phyloP scores from a whole-genome alignment of 2,888 invertebrate genomes.

The Patella pellucida region DNA sequence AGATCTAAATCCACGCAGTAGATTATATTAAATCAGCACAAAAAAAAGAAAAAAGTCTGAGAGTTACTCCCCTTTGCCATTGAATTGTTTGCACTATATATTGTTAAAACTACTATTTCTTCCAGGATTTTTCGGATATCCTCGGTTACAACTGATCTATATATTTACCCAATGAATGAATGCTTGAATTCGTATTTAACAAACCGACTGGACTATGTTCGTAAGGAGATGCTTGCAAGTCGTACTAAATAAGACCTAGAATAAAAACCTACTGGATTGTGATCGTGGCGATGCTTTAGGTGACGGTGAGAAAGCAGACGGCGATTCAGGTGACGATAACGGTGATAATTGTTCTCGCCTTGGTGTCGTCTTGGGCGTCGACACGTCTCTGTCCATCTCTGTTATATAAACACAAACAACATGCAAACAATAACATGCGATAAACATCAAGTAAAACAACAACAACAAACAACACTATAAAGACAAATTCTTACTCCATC shows the following conservation, averaged over 20 bases:
- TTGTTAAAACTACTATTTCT: too few relatives aligned
- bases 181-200: too few relatives aligned
- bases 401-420: neutral
- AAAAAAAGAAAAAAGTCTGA: too few relatives aligned
- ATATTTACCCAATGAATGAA: too few relatives aligned
- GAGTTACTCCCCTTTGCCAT: too few relatives aligned
- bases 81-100: too few relatives aligned
- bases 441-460: neutral
- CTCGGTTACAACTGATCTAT: too few relatives aligned
- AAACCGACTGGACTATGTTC: neutral
- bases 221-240: neutral
- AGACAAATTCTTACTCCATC: too few relatives aligned
- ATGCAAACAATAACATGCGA: constrained; percentile 9
- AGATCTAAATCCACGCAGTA: too few relatives aligned
- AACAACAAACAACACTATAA: too few relatives aligned
- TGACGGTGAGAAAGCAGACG: neutral
- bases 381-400: constrained; percentile 9
- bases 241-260: neutral
- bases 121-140: too few relatives aligned
- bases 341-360: neutral
- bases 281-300: neutral
- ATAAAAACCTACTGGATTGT: neutral
- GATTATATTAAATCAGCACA: too few relatives aligned
- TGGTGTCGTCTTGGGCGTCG: neutral
- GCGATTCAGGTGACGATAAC: neutral